phyloP scores from a whole-genome alignment of 1,140 invertebrate species.

The Aphaenogaster ashmeadi region DNA sequence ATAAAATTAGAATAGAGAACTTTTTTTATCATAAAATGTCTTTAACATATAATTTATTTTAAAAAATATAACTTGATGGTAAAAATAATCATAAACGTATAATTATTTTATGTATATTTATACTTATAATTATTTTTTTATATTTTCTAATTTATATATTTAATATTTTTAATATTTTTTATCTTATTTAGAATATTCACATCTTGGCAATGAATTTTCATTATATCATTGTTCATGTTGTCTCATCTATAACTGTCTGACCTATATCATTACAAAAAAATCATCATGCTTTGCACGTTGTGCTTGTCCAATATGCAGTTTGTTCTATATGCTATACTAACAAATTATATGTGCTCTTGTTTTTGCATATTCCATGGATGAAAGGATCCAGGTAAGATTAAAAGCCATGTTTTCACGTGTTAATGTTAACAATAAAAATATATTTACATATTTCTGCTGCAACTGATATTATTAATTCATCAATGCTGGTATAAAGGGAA shows the following conservation, averaged over 20 bases:
- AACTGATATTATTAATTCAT: conserved; percentile 63
- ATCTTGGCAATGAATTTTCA: background rate
- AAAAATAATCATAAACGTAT: conserved; percentile 2
- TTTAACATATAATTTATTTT: conserved; percentile 5
- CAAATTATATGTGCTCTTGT: conserved; percentile 55
- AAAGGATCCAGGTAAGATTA: conserved; percentile 76
- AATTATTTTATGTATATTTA: background rate
- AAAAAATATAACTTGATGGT: background rate
- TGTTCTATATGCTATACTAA: conserved; percentile 49
- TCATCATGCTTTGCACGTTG: conserved; percentile 58
- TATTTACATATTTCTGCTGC: conserved; percentile 31
- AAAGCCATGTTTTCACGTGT: conserved; percentile 4
- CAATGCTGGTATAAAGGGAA: conserved; percentile 77
- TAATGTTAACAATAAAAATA: background rate
- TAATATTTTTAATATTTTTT: conserved; percentile 32
- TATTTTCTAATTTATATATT: conserved; percentile 15
- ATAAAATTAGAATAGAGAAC: conserved; percentile 29
- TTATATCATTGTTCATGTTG: conserved; percentile 18
- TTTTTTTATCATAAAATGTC: conserved; percentile 38
- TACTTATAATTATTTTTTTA: background rate
- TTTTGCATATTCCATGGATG: conserved; percentile 75
- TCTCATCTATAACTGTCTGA: conserved; percentile 21
- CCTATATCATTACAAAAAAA: conserved; percentile 28
- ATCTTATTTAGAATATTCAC: background rate
- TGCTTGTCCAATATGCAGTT: conserved; percentile 25